These are phyloP conservation scores for Dendrolimus houi DNA, from an alignment of 2,888 invertebrate species.

Conservation along the genomic window DNA sequence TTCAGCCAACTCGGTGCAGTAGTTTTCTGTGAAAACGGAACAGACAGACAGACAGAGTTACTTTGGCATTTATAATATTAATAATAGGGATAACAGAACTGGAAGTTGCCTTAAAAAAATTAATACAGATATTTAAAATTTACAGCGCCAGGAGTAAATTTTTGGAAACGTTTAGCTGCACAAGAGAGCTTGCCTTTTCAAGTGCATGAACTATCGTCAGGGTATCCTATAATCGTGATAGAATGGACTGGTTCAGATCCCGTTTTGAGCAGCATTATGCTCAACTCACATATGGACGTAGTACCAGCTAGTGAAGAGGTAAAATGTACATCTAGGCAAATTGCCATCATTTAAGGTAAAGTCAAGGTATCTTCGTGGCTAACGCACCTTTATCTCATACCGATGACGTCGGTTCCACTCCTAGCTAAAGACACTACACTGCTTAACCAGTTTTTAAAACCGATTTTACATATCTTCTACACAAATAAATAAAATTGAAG, in stretches of 20 bases:
- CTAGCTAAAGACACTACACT: no score
- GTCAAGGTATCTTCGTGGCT: neutral
- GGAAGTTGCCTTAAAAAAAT: no score
- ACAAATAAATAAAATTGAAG: no score
- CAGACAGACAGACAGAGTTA: no score
- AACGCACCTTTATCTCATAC: neutral
- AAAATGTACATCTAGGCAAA: slow-evolving; percentile 1
- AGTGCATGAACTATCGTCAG: slow-evolving; percentile 51
- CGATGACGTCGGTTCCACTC: no score
- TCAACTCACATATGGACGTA: slow-evolving; percentile 96
- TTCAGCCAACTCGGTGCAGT: no score
- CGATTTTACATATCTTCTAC: no score
- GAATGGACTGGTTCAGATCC: slow-evolving; percentile 87
- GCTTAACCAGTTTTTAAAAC: no score
- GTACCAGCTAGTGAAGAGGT: slow-evolving; percentile 87
- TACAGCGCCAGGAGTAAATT: slow-evolving; percentile 80
- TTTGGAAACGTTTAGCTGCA: slow-evolving; percentile 81
- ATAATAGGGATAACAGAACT: no score
- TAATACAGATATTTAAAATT: neutral
- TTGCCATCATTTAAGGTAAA: no score
- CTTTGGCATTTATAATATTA: no score
- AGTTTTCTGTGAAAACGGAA: no score
- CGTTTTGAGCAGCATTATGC: slow-evolving; percentile 79
- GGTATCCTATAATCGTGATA: slow-evolving; percentile 86
- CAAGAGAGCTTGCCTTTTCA: slow-evolving; percentile 77